These are phyloP conservation scores for Anthonomus grandis DNA, from an alignment of 1,140 invertebrate genomes.

Conservation along the genomic window DNA sequence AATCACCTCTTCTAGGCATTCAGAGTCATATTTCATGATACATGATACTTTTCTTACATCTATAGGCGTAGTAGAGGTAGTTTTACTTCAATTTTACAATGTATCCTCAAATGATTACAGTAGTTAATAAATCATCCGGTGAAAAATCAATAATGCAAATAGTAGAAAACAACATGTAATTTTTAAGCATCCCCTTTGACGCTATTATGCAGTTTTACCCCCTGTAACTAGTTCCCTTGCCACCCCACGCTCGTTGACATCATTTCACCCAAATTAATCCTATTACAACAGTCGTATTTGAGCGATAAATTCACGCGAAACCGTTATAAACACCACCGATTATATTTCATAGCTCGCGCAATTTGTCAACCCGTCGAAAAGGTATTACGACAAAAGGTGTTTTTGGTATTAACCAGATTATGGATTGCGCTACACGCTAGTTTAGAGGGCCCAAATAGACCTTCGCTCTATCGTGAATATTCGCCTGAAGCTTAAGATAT, in stretches of 20 bases:
- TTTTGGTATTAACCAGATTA: slow-evolving; percentile 30
- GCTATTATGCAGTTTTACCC: too few species aligned
- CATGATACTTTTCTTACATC: too few species aligned
- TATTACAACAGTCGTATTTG: slow-evolving; percentile 36
- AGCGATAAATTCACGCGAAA: slow-evolving; percentile 35
- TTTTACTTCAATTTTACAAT: too few species aligned
- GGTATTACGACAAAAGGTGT: slow-evolving; percentile 31
- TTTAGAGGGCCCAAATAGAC: slow-evolving; percentile 27
- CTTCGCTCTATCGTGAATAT: slow-evolving; percentile 16
- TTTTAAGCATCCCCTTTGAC: too few species aligned
- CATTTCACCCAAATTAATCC: slow-evolving; percentile 39
- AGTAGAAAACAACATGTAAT: too few species aligned
- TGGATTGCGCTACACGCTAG: slow-evolving; percentile 22
- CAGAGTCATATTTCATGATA: too few species aligned
- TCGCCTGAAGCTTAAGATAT: slow-evolving; percentile 7
- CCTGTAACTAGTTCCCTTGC: too few species aligned
- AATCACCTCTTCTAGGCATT: too few species aligned
- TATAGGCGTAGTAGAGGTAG: too few species aligned
- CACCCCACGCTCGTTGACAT: slow-evolving; percentile 30
- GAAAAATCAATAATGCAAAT: too few species aligned
- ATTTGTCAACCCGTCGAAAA: slow-evolving; percentile 32
- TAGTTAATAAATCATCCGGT: too few species aligned
- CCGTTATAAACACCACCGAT: slow-evolving; percentile 37
- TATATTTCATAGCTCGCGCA: slow-evolving; percentile 32
- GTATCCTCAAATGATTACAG: too few species aligned